These are phyloP conservation scores for Apoderus coryli DNA, from an alignment of 2,888 invertebrate genomes.

Conservation along the genomic window DNA sequence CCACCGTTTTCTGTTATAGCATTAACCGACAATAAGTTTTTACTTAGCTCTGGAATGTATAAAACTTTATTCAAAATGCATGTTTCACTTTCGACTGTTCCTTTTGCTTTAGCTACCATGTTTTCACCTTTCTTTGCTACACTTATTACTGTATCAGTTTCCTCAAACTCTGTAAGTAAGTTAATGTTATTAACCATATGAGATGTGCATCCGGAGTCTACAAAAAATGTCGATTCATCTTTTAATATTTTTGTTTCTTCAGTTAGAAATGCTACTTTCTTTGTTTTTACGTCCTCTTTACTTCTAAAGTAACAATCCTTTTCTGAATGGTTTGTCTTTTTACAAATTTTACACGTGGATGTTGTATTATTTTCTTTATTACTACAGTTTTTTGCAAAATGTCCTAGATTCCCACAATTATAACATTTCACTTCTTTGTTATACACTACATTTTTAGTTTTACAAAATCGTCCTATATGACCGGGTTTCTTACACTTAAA, in stretches of 20 bases:
- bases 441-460: conserved; percentile 2
- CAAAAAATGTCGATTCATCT: conserved; percentile 7
- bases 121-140: conserved; percentile 13
- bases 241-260: conserved; percentile 3
- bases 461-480: conserved; percentile 8
- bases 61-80: conserved; percentile 17
- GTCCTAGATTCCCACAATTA: conserved; percentile 9
- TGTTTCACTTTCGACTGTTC: conserved; percentile 8
- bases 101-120: conserved; percentile 11
- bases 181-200: conserved; percentile 12
- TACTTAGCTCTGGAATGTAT: conserved; percentile 20
- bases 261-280: conserved; percentile 6
- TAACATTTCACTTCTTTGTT: conserved; percentile 5
- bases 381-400: conserved; percentile 8
- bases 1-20: conserved; percentile 20
- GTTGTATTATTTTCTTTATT: no score
- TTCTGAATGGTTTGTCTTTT: conserved; percentile 12
- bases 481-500: conserved; percentile 9
- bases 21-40: conserved; percentile 21
- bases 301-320: conserved; percentile 11
- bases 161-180: conserved; percentile 6
- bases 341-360: conserved; percentile 12
- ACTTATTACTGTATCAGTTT: conserved; percentile 6
- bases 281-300: conserved; percentile 2
- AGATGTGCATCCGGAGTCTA: conserved; percentile 12